Percentiles rank a stretch among this genome's conserved stretches.
Evolutionary conservation across 2,113 vertebrate species (phyloP).

Genomic region (Conger conger): DNA sequence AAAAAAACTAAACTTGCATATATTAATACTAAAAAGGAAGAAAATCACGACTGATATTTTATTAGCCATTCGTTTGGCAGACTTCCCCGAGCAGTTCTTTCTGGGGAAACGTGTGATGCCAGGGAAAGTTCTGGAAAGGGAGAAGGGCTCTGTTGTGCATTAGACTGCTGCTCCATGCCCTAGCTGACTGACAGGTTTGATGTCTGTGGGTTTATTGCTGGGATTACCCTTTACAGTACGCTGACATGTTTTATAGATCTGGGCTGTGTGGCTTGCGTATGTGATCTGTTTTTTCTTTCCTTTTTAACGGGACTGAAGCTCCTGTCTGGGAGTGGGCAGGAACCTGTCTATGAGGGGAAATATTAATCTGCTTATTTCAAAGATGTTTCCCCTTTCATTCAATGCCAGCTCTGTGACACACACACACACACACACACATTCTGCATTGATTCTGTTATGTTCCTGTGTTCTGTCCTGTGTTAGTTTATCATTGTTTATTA

Average conservation of each 20-base stretch:
- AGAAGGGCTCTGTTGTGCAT: conserved; percentile 35
- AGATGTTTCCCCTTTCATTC: conserved; percentile 39
- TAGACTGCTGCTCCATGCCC: conserved; percentile 44
- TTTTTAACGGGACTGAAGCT: conserved; percentile 1
- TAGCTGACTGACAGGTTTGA: conserved; percentile 48
- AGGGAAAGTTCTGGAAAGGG: conserved; percentile 7
- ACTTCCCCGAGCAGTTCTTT: conserved; percentile 31
- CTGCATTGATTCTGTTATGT: background rate
- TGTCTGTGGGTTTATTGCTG: conserved; percentile 42
- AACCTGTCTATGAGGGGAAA: conserved; percentile 47
- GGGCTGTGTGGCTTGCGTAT: conserved; percentile 24
- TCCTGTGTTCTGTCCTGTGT: no score
- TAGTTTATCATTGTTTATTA: no score
- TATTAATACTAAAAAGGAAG: conserved; percentile 17
- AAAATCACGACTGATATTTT: conserved; percentile 25
- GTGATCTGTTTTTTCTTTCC: background rate
- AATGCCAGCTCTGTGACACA: conserved; percentile 25
- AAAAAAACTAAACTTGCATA: background rate
- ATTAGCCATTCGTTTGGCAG: conserved; percentile 29
- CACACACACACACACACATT: background rate
- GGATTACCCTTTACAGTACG: conserved; percentile 48
- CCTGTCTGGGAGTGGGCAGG: background rate
- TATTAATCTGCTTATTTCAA: conserved; percentile 38
- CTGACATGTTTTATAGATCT: conserved; percentile 53
- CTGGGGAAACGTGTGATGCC: conserved; percentile 15